phyloP scores from a whole-genome alignment of 2,888 invertebrate genomes.

The Miltochrista miniata region DNA sequence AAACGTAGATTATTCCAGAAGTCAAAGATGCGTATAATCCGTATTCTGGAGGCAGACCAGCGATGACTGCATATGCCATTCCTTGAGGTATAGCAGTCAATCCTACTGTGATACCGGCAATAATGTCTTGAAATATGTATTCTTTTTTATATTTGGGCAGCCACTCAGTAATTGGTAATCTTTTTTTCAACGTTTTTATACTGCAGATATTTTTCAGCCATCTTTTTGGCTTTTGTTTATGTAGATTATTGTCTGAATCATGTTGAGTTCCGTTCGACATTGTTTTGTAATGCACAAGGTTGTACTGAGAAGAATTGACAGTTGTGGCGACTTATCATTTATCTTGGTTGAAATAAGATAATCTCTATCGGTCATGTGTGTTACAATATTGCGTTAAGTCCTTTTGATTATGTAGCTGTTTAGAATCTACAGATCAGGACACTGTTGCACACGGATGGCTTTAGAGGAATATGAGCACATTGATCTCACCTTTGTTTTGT shows the following conservation, averaged over 20 bases:
- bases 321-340: neutral
- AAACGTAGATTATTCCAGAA: slow-evolving; percentile 93
- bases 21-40: slow-evolving; percentile 96
- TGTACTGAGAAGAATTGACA: neutral
- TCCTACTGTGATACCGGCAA: slow-evolving; percentile 94
- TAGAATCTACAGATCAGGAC: neutral
- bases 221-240: slow-evolving; percentile 44
- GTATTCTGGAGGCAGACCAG: slow-evolving; percentile 88
- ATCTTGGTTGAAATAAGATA: slow-evolving; percentile 1
- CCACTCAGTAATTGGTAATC: slow-evolving; percentile 89
- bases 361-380: slow-evolving; percentile 1
- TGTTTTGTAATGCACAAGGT: neutral
- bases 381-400: neutral
- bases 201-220: slow-evolving; percentile 62
- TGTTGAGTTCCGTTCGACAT: neutral
- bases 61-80: slow-evolving; percentile 91
- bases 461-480: neutral
- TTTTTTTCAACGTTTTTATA: slow-evolving; percentile 68
- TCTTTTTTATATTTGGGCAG: slow-evolving; percentile 87
- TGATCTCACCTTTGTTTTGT: neutral
- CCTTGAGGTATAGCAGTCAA: slow-evolving; percentile 94
- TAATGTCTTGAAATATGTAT: slow-evolving; percentile 88
- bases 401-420: neutral
- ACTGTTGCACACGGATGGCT: neutral
- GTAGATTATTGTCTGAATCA: neutral